A percentile compares a stretch with the other conserved stretches of the same genome.
These are phyloP conservation scores for Sarotherodon lohbergeri DNA, from an alignment of 2,113 vertebrate species.

Conservation along the genomic window DNA sequence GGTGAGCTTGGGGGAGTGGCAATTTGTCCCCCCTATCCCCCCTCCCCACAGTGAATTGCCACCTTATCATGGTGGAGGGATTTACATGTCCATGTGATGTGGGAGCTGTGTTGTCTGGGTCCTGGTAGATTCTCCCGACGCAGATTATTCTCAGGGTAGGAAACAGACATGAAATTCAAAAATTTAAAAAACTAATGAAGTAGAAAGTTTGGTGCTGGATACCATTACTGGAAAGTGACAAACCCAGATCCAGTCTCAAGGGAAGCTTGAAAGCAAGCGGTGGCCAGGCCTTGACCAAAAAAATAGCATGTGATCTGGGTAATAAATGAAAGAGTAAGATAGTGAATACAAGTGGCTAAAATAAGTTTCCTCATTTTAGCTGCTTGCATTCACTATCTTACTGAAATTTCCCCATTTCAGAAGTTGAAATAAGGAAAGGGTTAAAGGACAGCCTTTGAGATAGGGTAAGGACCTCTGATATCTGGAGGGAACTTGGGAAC, in stretches of 20 bases:
- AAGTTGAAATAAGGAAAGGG: background rate
- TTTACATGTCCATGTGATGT: background rate
- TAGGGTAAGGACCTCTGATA: background rate
- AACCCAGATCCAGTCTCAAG: background rate
- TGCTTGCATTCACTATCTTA: background rate
- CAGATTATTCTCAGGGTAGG: background rate
- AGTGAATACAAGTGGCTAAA: background rate
- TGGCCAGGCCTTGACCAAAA: background rate
- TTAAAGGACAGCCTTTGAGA: background rate
- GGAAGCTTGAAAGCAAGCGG: background rate
- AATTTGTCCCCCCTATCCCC: background rate
- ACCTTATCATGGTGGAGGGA: background rate
- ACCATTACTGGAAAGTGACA: background rate
- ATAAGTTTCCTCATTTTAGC: background rate
- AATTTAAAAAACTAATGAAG: background rate
- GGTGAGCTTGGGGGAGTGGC: background rate
- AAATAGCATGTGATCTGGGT: background rate
- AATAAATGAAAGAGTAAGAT: background rate
- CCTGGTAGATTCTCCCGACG: background rate
- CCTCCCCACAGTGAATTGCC: background rate
- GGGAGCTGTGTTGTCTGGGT: background rate
- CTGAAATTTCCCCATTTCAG: background rate
- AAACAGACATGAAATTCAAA: background rate
- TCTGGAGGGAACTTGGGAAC: background rate
- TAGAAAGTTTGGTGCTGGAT: background rate